phyloP scores from a whole-genome alignment of 1,140 invertebrate genomes.

The Calephelis nemesis region DNA sequence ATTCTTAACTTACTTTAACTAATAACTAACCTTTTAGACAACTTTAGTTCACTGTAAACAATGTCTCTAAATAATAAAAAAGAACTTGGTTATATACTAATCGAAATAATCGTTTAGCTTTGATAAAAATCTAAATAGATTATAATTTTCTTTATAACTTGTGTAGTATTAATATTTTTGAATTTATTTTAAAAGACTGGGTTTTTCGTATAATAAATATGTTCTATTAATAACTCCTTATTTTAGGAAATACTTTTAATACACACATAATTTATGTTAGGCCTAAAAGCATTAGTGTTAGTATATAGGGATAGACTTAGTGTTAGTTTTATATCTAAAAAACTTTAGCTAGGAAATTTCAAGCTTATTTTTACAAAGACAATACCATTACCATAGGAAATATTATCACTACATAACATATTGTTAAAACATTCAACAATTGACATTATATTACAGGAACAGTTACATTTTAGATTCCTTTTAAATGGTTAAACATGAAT shows the following conservation, averaged over 20 bases:
- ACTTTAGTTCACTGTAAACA: too few species aligned
- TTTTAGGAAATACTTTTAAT: not conserved
- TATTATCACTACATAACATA: not conserved
- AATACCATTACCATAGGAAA: constrained; percentile 1
- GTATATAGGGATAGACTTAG: not conserved
- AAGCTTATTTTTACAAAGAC: constrained; percentile 2
- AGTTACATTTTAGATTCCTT: not conserved
- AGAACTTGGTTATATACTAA: too few species aligned
- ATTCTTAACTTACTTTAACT: too few species aligned
- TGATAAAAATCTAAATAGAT: too few species aligned
- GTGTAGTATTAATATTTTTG: too few species aligned
- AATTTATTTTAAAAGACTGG: not conserved
- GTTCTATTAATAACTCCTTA: not conserved
- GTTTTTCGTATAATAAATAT: not conserved
- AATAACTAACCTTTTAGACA: too few species aligned
- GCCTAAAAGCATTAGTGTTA: not conserved
- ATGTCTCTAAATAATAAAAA: too few species aligned
- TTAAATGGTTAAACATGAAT: not conserved
- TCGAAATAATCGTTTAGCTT: too few species aligned
- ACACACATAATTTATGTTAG: not conserved
- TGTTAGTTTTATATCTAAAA: not conserved
- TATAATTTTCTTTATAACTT: too few species aligned
- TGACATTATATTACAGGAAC: not conserved
- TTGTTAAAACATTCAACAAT: not conserved
- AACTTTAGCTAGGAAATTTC: not conserved